phyloP scores from a whole-genome alignment of 2,113 vertebrate genomes.

The Rhagologus leucostigma region DNA sequence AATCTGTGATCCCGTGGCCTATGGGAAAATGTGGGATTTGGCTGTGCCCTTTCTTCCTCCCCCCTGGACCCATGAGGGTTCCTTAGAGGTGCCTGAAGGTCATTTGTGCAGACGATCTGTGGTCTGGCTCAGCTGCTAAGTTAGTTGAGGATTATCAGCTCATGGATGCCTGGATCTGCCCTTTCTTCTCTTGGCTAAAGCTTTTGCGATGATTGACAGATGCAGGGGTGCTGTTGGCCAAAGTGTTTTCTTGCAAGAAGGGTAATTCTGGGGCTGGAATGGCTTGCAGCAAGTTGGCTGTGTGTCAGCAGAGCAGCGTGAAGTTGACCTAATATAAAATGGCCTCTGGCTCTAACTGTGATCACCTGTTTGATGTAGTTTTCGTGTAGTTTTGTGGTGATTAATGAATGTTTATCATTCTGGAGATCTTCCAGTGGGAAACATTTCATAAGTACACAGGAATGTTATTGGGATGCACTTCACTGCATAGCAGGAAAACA shows the following conservation, averaged over 20 bases:
- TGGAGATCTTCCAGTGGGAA: background rate
- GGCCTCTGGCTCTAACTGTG: background rate
- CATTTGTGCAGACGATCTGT: background rate
- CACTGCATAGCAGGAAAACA: background rate
- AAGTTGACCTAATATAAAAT: background rate
- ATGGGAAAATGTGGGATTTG: background rate
- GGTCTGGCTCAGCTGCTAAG: background rate
- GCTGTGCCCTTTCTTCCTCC: background rate
- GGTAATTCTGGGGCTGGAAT: background rate
- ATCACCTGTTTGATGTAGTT: background rate
- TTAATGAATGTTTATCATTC: background rate
- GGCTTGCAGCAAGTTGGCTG: background rate
- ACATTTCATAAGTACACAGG: background rate
- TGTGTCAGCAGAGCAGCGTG: background rate
- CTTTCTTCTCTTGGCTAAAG: background rate
- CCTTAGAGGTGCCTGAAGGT: background rate
- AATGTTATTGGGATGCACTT: background rate
- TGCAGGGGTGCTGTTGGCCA: background rate
- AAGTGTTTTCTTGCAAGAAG: background rate
- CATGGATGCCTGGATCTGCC: background rate
- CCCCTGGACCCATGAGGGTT: background rate
- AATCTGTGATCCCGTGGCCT: background rate
- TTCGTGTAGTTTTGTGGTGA: background rate
- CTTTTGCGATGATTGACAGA: background rate
- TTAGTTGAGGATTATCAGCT: background rate